Evolutionary conservation across 2,888 invertebrate genomes (phyloP), one percentile per base, ranked within the genome.

Genomic region (Drosophila helvetica): DNA sequence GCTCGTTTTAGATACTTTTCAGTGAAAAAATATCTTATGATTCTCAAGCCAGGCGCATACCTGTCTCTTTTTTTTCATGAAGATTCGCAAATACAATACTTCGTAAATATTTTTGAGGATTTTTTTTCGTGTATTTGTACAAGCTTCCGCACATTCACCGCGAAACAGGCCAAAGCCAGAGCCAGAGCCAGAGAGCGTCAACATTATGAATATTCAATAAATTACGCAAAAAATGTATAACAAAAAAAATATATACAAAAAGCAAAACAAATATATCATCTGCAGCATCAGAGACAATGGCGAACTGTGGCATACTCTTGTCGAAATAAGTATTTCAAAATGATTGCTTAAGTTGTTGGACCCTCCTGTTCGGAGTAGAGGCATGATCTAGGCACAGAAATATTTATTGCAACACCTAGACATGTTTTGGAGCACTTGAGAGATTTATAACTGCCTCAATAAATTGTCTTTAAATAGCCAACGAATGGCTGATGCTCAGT

Each of bases 81-180:
- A 87, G 81, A 86, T 77, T 71, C 87, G 59, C 50, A 43, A 68
- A 33, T 74, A 88, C 80, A 86, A 88, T 83, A 77, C 73, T 67
- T 86, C 79, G 86, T 86, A 88, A 88, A 83, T 79, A 67, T 33
- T 67, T 38, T 38, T 45, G 55, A 67, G 56, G 48, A 67, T 50
- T 66, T 67, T 50, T 33, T 48, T 66, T 25, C 25, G 22, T 7
- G 25, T 27, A 56, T 66, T 64, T 79, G 69, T 58, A 71, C 63
- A 59, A 67, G 84, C 79, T 85, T 85, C 88, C 85, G 85, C 84
- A 85, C 88, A 85, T 88, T 85, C 86, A 88, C 86, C 70, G 58
- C 69, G 17, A 38, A 30, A 47, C 48, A 42, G 43, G 59, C 52
- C 33, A 48, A 18, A 50, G 47, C 12, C 9, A 33, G 33, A 60